Evolutionary conservation across 2,797 vertebrate species (phyloP), one percentile per base, ranked within the genome.

Genomic region (Botia almorhae): DNA sequence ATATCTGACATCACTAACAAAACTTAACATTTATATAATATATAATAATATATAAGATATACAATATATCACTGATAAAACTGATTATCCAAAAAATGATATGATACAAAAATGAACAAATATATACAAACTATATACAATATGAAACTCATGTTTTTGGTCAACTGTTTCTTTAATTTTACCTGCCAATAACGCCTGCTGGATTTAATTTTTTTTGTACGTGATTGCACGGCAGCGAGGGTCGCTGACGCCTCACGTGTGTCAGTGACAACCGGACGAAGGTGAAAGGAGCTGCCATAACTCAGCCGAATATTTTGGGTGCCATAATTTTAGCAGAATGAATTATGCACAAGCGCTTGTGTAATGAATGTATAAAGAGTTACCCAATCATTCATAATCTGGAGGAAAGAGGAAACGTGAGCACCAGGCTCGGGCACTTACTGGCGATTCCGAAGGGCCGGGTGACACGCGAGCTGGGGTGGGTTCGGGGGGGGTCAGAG

Each of bases 321-420:
- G 43, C 79, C 86, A 86, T 87, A 90, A 92, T 93, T 89, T 89
- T 72, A 92, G 85, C 70, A 68, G 29, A 67, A 89, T 93, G 81
- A 92, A 94, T 94, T 90, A 93, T 93, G 93, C 84, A 92, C 92
- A 80, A 74, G 73, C 73, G 83, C 85, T 86, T 88, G 84, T 89
- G 89, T 90, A 92, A 93, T 90, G 89, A 91, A 93, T 91, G 90
- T 91, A 86, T 91, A 91, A 89, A 90, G 85, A 89, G 85, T 89
- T 92, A 88, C 85, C 86, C 87, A 90, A 92, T 93, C 91, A 91
- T 90, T 92, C 88, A 91, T 92, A 91, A 93, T 92, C 91, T 93
- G 87, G 78, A 81, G 86, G 85, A 86, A 87, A 82, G 80, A 84
- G 85, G 91, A 90, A 93, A 93, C 89, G 83, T 72, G 89, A 92